phyloP scores from a whole-genome alignment of 2,113 vertebrate species.

The Apus apus region DNA sequence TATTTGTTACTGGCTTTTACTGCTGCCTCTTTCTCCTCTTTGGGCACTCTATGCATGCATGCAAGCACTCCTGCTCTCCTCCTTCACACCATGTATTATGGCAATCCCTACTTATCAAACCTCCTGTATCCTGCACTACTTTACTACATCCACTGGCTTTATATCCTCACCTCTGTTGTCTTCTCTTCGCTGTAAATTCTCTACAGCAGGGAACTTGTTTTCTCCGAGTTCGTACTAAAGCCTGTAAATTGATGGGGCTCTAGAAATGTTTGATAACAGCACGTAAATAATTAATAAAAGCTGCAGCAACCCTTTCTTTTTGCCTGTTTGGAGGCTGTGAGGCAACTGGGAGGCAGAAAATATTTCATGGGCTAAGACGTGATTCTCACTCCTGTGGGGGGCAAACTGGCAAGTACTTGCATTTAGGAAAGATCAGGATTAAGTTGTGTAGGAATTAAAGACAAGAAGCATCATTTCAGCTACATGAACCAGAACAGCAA shows the following conservation, averaged over 20 bases:
- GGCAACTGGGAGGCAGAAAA: conserved; percentile 34
- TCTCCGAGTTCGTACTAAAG: conserved; percentile 50
- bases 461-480: background rate
- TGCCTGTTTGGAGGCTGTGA: conserved; percentile 14
- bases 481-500: background rate
- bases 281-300: conserved; percentile 68
- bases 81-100: background rate
- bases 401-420: conserved; percentile 18
- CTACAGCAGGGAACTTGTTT: conserved; percentile 8
- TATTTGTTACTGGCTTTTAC: conserved; percentile 38
- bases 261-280: conserved; percentile 63
- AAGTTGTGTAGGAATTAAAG: conserved; percentile 34
- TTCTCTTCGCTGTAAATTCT: conserved; percentile 18
- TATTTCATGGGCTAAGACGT: conserved; percentile 2
- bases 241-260: conserved; percentile 47
- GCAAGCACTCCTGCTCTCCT: background rate
- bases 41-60: background rate
- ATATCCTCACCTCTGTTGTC: conserved; percentile 23
- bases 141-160: background rate
- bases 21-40: conserved; percentile 15
- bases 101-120: conserved; percentile 37
- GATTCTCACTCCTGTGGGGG: conserved; percentile 17
- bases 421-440: conserved; percentile 7
- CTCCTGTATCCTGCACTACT: background rate
- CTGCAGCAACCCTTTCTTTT: conserved; percentile 37